Conservation (phyloP, 2,888 invertebrate genomes). For the Tinea semifulvella region DNA sequence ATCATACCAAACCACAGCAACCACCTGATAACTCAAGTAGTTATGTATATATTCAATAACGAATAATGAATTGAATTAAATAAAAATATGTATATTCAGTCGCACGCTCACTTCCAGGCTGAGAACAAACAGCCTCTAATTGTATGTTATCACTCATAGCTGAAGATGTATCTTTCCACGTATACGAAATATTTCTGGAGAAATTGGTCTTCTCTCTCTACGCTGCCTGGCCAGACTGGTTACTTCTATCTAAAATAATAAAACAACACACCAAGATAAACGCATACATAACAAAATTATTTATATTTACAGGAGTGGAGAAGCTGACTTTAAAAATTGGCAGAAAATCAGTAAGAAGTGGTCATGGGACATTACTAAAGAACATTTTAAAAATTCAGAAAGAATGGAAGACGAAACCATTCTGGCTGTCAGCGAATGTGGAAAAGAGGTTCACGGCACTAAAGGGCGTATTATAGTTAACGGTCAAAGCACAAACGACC, state of each 20-base stretch:
- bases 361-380: neutral
- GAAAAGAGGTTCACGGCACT: constrained; percentile 12
- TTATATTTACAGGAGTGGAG: constrained; percentile 13
- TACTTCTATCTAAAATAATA: neutral
- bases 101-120: no score
- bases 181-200: constrained; percentile 6
- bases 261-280: neutral
- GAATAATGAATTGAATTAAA: no score
- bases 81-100: no score
- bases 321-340: constrained; percentile 11
- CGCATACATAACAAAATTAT: no score
- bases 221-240: no score
- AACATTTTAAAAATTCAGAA: constrained; percentile 16
- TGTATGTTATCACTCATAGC: no score
- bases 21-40: no score
- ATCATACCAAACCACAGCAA: no score
- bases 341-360: neutral
- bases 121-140: no score
- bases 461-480: constrained; percentile 13
- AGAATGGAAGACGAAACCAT: constrained; percentile 8
- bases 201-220: neutral
- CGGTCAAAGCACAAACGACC: neutral
- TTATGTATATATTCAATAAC: no score
- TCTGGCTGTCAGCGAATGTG: neutral
- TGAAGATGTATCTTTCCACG: no score